Base-by-base conservation (phyloP, 2,797 vertebrate species). In the Acomys russatus region DNA sequence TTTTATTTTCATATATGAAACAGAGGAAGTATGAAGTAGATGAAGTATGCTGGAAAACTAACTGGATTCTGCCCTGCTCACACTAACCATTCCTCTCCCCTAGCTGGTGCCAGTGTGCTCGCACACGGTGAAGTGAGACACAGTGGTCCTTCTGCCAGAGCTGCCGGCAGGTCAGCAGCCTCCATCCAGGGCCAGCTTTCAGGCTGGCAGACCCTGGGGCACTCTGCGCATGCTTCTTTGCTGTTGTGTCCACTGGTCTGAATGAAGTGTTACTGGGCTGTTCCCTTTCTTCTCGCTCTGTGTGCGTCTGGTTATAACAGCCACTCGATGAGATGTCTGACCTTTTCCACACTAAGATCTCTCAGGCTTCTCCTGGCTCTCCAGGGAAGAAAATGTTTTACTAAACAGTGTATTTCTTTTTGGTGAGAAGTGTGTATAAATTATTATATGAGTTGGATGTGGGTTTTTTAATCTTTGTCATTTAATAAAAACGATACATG, bases 111-210 rank as follows among this genome's bases (percentile, higher is more conserved):
- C 59, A 3, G 6, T 1, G 54, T 3, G 1, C 54, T 25, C 87
- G 10, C 14, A 20, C 51, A 3, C 7, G 51, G 8, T 12, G 11
- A 44, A 2, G 2, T 3, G 2, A 1, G 76, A 20, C 14, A 30
- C n/a, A 38, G 6, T 0, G 63, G 23, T n/a, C 2, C 0, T 0
- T 12, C 77, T 28, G 23, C 71, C 2, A 9, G 70, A 35, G 61
- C n/a, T 14, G 12, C 68, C 15, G 64, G 54, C 23, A 8, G 22
- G 28, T 23, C 30, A 9, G 86, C 22, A 0, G 4, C 8, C 6
- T 28, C 63, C 68, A 1, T 2, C 4, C 1, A 1, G 30, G 14
- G 0, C 3, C 25, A 8, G 9, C 66, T 30, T 14, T 25, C 0
- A 54, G 84, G 44, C 33, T 51, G 56, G 14, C 79, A 73, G 23